Conservation (phyloP, 1,140 invertebrate species). For the Lepidotrigona ventralis region DNA sequence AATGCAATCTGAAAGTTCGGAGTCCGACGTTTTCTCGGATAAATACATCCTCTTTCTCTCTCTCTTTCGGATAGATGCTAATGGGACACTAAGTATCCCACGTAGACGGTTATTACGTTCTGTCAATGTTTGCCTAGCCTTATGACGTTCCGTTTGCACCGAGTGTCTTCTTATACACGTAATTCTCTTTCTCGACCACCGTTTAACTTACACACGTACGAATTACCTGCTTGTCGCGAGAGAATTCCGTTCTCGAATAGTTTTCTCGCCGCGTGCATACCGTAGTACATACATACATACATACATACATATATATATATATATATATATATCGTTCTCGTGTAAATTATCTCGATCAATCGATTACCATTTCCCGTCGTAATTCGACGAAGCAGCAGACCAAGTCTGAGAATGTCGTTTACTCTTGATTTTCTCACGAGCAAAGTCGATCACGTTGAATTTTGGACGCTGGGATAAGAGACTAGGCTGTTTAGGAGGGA, state of each 20-base stretch:
- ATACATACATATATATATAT: too few species aligned
- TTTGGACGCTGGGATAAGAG: background rate
- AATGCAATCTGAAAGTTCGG: conserved; percentile 37
- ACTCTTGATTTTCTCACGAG: background rate
- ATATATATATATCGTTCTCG: background rate
- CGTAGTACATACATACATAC: too few species aligned
- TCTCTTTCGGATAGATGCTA: conserved; percentile 53
- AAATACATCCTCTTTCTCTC: conserved; percentile 50
- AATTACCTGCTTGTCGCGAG: background rate
- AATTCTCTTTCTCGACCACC: conserved; percentile 26
- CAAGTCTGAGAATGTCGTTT: background rate
- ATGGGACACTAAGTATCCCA: conserved; percentile 59
- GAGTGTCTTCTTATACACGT: conserved; percentile 45
- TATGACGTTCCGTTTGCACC: conserved; percentile 46
- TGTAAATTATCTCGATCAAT: background rate
- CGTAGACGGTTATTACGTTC: conserved; percentile 61
- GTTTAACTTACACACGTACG: conserved; percentile 8
- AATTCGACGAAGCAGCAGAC: background rate
- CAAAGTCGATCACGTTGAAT: background rate
- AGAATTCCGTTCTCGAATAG: background rate
- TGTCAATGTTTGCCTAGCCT: conserved; percentile 65
- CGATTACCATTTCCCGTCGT: background rate
- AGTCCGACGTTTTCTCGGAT: conserved; percentile 35
- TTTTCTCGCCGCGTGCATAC: too few species aligned
- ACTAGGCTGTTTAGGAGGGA: background rate